Base-by-base conservation (phyloP, 2,113 vertebrate genomes). In the human region DNA sequence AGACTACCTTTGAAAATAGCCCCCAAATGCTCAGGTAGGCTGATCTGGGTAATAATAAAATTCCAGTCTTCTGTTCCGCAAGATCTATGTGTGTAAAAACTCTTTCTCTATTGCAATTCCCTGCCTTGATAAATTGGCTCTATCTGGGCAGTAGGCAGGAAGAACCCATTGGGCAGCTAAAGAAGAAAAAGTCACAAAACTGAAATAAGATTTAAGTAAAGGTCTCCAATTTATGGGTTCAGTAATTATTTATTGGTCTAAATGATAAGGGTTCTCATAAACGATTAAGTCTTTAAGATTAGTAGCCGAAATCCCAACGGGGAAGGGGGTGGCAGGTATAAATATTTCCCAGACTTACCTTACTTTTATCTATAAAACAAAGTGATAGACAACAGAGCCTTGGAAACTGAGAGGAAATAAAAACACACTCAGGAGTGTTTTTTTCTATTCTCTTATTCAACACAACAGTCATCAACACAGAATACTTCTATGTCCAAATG, bases 321-420 rank as follows among this genome's bases (percentile, higher is more conserved):
- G 6, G 32, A 13, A 1, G 23, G 18, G 18, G 22, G 9, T 18
- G 17, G 8, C n/a, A 10, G 20, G 8, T 59, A 43, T 59, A 82
- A 85, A 43, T 82, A 83, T 30, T 82, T 89, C 55, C 81, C 76
- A 87, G 27, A 72, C n/a, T 94, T 72, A 61, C 12, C 84, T 91
- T 79, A 61, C 59, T 94, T 90, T 94, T 79, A 79, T 64, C 52
- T 75, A 11, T 25, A 90, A 93, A 93, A 90, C 13, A 73, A 97
- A 88, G 22, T 76, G 52, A 93, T 11, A 90, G 84, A 14, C 18
- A 87, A 78, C 12, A 82, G 66, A 78, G 35, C 10, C 35, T 92
- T 52, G 27, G 59, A 68, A 59, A 82, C 73, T 30, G 40, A 30
- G 6, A 45, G 25, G 40, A 25, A 43, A 27, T 27, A 76, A 40